Percentiles rank a stretch among this genome's conserved stretches.
These are phyloP conservation scores for Penaeus vannamei DNA, from an alignment of 1,140 invertebrate genomes.

Conservation along the genomic window DNA sequence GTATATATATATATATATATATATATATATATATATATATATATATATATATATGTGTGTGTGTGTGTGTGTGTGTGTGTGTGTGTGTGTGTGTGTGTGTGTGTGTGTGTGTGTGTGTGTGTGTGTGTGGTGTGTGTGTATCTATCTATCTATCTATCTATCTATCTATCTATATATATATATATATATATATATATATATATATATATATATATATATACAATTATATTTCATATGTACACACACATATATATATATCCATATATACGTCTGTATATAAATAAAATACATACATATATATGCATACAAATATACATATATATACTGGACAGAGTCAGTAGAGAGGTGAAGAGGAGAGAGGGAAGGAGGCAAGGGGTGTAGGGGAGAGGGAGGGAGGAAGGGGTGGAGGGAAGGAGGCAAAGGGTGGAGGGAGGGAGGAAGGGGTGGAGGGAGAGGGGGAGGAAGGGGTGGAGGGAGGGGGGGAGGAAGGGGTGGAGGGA, in stretches of 20 bases:
- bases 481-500: not conserved
- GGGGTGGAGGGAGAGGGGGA: not conserved
- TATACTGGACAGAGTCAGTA: not conserved
- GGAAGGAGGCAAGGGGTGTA: not conserved
- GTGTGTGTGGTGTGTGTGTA: constrained; percentile 3
- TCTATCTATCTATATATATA: not conserved
- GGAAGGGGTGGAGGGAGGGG: not conserved
- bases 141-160: not conserved
- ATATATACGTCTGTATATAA: not conserved
- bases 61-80: not conserved
- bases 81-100: constrained; percentile 17
- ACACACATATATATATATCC: not conserved
- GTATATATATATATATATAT: constrained; percentile 37
- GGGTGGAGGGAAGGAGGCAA: too few relatives aligned
- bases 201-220: not conserved
- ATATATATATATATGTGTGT: constrained; percentile 29
- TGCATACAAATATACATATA: constrained; percentile 7
- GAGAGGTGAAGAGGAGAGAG: too few relatives aligned
- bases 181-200: constrained; percentile 23
- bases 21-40: constrained; percentile 18
- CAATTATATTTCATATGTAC: not conserved
- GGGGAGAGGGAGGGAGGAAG: not conserved
- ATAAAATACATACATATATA: not conserved
- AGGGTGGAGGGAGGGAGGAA: not conserved
- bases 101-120: constrained; percentile 34